Evolutionary conservation across 2,888 invertebrate species (phyloP).

Genomic region (Nycteola revayana): DNA sequence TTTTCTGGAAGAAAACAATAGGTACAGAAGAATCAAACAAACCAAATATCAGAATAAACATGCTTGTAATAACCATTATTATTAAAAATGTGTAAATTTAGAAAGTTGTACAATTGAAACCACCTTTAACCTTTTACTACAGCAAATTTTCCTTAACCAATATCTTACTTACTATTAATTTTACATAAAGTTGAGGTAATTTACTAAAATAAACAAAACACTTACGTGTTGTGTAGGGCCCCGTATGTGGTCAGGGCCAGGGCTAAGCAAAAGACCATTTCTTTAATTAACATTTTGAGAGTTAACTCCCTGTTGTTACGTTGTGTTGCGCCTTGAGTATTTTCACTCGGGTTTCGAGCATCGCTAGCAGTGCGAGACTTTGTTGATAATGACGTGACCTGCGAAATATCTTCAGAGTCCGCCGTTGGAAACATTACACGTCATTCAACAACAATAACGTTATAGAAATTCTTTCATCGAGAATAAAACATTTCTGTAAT

Average conservation of each 20-base stretch:
- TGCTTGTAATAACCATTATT: no score
- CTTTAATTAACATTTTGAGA: slow-evolving; percentile 83
- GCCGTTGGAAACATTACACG: slow-evolving; percentile 81
- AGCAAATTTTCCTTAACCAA: no score
- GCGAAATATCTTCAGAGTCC: slow-evolving; percentile 70
- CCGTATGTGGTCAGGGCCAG: slow-evolving; percentile 86
- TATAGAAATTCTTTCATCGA: slow-evolving; percentile 44
- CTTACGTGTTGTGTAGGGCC: slow-evolving; percentile 87
- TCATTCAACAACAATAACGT: slow-evolving; percentile 70
- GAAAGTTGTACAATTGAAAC: no score
- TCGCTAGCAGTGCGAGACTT: slow-evolving; percentile 61
- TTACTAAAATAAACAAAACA: neutral
- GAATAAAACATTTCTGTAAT: slow-evolving; percentile 49
- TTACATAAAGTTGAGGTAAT: no score
- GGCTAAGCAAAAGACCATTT: slow-evolving; percentile 84
- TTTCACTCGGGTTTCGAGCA: slow-evolving; percentile 61
- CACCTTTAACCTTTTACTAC: no score
- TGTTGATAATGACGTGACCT: slow-evolving; percentile 69
- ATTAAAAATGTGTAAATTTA: no score
- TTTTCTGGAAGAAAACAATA: no score
- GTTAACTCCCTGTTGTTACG: slow-evolving; percentile 64
- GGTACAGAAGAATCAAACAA: no score
- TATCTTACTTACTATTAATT: no score
- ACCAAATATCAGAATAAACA: no score
- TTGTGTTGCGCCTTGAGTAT: slow-evolving; percentile 55